These are phyloP conservation scores for Neolamprologus modestus DNA, from an alignment of 2,113 vertebrate genomes.

Conservation along the genomic window DNA sequence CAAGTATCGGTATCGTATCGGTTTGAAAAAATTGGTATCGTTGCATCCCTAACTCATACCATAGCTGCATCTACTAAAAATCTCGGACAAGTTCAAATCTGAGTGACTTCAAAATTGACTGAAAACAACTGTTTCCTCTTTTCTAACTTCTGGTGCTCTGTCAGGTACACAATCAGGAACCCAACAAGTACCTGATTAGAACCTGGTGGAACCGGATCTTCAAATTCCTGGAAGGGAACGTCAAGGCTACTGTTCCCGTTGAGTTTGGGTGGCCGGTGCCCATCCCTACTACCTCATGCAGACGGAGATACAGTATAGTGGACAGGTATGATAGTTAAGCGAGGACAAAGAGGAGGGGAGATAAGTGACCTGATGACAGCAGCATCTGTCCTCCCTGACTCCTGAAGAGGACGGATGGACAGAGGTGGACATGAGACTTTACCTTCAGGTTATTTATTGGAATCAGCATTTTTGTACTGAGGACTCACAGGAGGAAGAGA, in stretches of 20 bases:
- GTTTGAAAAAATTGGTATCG: no score
- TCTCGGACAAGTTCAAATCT: background rate
- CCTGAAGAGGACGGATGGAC: background rate
- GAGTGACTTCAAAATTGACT: background rate
- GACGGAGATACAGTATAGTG: slow-evolving; percentile 86
- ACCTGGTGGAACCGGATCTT: slow-evolving; percentile 92
- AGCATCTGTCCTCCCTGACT: background rate
- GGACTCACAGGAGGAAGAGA: background rate
- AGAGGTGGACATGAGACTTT: background rate
- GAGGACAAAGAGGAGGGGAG: background rate
- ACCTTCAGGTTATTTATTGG: background rate
- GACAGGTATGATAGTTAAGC: slow-evolving; percentile 69
- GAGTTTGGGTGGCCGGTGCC: slow-evolving; percentile 82
- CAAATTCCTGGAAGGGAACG: slow-evolving; percentile 89
- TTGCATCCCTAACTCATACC: background rate
- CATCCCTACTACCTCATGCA: slow-evolving; percentile 78
- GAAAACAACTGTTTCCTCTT: background rate
- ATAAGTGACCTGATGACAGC: background rate
- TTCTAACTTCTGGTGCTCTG: background rate
- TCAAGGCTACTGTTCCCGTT: slow-evolving; percentile 81
- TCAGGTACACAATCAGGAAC: slow-evolving; percentile 80
- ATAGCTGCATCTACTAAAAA: background rate
- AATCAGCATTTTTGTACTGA: background rate
- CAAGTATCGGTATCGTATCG: no score
- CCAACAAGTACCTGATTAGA: slow-evolving; percentile 82